Conservation (phyloP, 2,113 vertebrate genomes). For the Grallaria varia region DNA sequence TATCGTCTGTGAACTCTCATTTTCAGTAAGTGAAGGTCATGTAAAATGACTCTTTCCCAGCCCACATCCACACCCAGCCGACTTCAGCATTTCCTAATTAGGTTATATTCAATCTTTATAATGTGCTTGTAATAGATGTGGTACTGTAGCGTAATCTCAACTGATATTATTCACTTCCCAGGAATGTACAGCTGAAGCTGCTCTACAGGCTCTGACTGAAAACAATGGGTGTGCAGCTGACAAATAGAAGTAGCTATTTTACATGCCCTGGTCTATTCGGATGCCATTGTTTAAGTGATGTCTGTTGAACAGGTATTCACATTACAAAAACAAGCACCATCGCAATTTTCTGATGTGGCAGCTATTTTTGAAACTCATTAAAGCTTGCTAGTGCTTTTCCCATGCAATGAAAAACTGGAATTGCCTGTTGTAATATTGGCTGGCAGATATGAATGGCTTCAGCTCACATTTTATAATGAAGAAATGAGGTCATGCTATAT, state of each 20-base stretch:
- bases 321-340: conserved; percentile 53
- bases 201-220: conserved; percentile 62
- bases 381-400: conserved; percentile 47
- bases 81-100: conserved; percentile 82
- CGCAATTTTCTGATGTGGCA: conserved; percentile 58
- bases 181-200: conserved; percentile 77
- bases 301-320: conserved; percentile 64
- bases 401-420: conserved; percentile 57
- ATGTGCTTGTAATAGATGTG: conserved; percentile 73
- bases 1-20: conserved; percentile 32
- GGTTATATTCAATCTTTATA: conserved; percentile 74
- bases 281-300: conserved; percentile 56
- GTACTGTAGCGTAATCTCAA: conserved; percentile 77
- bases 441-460: conserved; percentile 60
- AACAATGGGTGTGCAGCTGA: conserved; percentile 72
- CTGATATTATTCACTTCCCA: conserved; percentile 80
- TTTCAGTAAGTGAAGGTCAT: conserved; percentile 13
- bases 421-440: conserved; percentile 57
- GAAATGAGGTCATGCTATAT: conserved; percentile 57
- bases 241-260: conserved; percentile 58
- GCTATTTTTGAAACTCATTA: conserved; percentile 59
- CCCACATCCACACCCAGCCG: conserved; percentile 61
- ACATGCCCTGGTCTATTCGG: conserved; percentile 45
- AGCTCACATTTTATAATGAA: conserved; percentile 59
- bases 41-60: conserved; percentile 33